These are phyloP conservation scores for Acanthosepion esculentum DNA, from an alignment of 2,888 invertebrate species.

Conservation along the genomic window DNA sequence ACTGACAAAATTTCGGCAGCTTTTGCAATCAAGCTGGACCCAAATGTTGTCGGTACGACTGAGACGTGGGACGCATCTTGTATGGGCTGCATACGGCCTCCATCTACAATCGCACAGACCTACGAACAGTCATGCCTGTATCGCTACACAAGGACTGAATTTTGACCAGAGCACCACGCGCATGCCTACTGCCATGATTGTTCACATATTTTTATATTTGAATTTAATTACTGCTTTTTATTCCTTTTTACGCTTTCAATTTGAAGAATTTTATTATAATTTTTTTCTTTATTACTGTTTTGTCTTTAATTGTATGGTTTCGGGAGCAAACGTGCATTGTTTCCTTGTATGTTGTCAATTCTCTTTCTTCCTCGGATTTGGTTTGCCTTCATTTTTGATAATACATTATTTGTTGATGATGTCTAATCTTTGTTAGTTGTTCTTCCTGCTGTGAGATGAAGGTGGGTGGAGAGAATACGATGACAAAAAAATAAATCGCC, in stretches of 20 bases:
- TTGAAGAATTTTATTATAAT: not conserved
- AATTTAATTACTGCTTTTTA: not conserved
- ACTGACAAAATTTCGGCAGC: no score
- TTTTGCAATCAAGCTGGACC: no score
- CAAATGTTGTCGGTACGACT: no score
- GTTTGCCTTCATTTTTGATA: not conserved
- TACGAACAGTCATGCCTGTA: no score
- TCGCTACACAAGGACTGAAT: no score
- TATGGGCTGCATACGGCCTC: no score
- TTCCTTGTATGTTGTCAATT: no score
- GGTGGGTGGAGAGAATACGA: not conserved
- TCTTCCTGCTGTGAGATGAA: not conserved
- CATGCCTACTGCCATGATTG: not conserved
- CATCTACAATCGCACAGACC: no score
- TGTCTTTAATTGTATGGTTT: not conserved
- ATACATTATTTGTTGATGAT: slow-evolving; percentile 33
- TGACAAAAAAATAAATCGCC: not conserved
- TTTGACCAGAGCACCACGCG: no score
- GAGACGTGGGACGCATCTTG: no score
- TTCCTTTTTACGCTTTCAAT: not conserved
- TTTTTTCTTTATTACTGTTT: not conserved
- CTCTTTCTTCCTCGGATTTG: no score
- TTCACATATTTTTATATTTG: not conserved
- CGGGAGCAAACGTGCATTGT: not conserved
- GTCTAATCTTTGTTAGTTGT: not conserved